Evolutionary conservation across 2,797 vertebrate species (phyloP).

Genomic region (Fundulus diaphanus): DNA sequence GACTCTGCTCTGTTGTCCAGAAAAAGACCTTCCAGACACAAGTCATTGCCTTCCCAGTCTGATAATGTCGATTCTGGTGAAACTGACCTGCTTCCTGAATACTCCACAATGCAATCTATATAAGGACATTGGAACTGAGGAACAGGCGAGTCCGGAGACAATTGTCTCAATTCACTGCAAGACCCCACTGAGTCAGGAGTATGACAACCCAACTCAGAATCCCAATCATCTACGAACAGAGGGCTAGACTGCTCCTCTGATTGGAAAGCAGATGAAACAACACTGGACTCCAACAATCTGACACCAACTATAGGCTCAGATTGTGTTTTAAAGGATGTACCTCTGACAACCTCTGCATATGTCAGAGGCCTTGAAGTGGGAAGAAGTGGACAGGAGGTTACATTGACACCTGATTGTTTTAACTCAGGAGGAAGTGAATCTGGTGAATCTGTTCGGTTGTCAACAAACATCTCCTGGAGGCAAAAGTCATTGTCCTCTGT

Average conservation of each 20-base stretch:
- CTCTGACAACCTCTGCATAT: no score
- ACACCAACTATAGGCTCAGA: neutral
- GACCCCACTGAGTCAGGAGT: constrained; percentile 18
- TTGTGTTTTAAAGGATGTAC: neutral
- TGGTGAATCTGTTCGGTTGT: constrained; percentile 3
- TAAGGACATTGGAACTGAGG: constrained; percentile 22
- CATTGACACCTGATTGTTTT: no score
- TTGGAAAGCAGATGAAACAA: rapidly evolving
- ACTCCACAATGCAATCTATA: neutral
- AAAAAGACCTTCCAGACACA: constrained; percentile 17
- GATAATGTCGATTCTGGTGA: constrained; percentile 32
- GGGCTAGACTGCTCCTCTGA: neutral
- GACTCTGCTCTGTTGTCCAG: constrained; percentile 11
- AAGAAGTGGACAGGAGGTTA: no score
- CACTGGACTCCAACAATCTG: neutral
- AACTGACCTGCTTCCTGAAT: neutral
- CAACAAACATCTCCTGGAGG: neutral
- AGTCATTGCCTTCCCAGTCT: constrained; percentile 43
- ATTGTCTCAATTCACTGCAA: constrained; percentile 11
- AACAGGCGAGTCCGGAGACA: constrained; percentile 42
- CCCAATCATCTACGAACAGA: neutral
- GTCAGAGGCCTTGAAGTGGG: no score
- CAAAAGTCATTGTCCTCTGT: constrained; percentile 5
- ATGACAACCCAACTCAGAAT: neutral
- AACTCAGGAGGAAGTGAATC: constrained; percentile 1